A percentile compares a stretch with the other conserved stretches of the same genome.
Evolutionary conservation across 2,113 vertebrate genomes (phyloP).

Genomic region (Caranx ignobilis): DNA sequence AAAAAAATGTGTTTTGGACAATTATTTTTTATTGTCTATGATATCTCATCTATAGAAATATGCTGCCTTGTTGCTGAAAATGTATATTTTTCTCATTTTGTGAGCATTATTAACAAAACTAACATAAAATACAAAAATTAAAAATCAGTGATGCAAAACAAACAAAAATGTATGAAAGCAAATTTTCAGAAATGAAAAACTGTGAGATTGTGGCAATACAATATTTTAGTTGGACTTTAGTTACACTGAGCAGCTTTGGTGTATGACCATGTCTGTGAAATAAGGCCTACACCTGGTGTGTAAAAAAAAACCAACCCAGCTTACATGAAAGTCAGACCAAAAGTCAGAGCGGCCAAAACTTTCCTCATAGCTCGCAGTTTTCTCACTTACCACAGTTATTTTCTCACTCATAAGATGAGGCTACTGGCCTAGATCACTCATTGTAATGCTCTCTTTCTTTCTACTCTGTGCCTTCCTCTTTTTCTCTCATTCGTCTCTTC

Average conservation of each 20-base stretch:
- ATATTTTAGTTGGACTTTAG: neutral
- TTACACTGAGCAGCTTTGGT: neutral
- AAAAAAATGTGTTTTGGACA: neutral
- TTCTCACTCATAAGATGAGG: neutral
- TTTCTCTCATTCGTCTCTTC: slow-evolving; percentile 12
- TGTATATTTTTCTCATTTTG: neutral
- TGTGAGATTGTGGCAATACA: neutral
- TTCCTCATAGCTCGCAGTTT: too few species aligned
- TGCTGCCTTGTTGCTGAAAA: neutral
- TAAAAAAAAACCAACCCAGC: neutral
- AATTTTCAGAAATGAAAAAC: slow-evolving; percentile 1
- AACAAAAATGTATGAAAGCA: slow-evolving; percentile 21
- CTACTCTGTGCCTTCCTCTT: neutral
- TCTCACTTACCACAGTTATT: neutral
- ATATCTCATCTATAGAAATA: neutral
- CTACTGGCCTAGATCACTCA: neutral
- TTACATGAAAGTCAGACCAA: neutral
- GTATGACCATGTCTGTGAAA: neutral
- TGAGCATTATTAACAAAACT: neutral
- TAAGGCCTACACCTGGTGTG: neutral
- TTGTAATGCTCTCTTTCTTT: neutral
- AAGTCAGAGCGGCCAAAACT: neutral
- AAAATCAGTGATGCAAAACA: neutral
- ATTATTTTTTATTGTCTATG: neutral
- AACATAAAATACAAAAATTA: too few species aligned